Conservation (phyloP, 2,797 vertebrate genomes). For the Lates japonicus region DNA sequence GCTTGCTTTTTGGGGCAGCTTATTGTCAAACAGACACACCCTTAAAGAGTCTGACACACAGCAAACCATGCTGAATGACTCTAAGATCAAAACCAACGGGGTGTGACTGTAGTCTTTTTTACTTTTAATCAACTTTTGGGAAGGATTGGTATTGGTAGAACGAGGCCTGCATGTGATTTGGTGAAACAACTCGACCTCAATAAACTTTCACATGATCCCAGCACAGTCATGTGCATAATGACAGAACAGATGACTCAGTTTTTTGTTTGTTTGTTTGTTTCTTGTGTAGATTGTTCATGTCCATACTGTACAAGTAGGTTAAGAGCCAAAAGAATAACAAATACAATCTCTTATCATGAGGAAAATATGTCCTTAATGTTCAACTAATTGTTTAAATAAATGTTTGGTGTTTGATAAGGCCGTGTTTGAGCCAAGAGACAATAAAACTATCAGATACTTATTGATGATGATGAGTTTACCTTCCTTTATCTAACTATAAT, state of each 20-base stretch:
- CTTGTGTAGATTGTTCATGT: background rate
- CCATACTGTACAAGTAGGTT: background rate
- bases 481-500: background rate
- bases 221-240: constrained; percentile 1
- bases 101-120: background rate
- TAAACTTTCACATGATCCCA: constrained; percentile 33
- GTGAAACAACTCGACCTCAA: background rate
- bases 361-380: background rate
- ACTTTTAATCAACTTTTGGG: background rate
- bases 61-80: background rate
- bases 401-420: background rate
- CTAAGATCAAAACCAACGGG: background rate
- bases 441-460: background rate
- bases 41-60: background rate
- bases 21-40: background rate
- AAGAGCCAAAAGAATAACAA: background rate
- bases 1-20: no score
- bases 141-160: constrained; percentile 18
- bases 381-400: background rate
- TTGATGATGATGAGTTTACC: no score
- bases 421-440: background rate
- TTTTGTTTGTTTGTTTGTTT: background rate
- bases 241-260: background rate
- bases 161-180: constrained; percentile 35
- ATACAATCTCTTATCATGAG: background rate